Evolutionary conservation across 64 coral and sea anemone species (phyloP), one percentile per base, ranked within the genome.

Genomic region (Porites lutea): DNA sequence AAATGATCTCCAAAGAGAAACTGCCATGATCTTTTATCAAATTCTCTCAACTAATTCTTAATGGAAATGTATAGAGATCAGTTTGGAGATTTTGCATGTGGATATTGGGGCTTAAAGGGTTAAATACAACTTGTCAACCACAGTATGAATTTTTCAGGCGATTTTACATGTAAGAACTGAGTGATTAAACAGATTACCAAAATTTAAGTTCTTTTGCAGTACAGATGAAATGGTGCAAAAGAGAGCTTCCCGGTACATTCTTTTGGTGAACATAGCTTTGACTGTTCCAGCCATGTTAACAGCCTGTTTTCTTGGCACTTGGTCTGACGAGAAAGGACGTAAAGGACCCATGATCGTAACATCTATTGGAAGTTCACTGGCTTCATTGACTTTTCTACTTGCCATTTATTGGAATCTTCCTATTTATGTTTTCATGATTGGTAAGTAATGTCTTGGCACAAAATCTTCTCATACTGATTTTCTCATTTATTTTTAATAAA

Each of bases 251-350:
- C 48, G 68, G 14, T 93, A 98, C 68, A 92, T 98, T 61, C 70
- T 98, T 22, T 65, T 27, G 45, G 74, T 93, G 13, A 95, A 75
- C 68, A 80, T 95, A 65, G 90, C 96, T 55, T 37, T 89, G 43
- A 95, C 93, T 47, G 53, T 98, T 23, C 96, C 96, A 78, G 93
- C 93, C 0, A 84, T 98, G 27, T 51, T 98, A 16, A 82, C 74
- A 23, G 90, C 96, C 8, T 98, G 93, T 52, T 82, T 98, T 75
- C 68, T 95, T 65, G 96, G 96, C 63, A 72, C 93, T 16, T 89
- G 93, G 93, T 98, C 96, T 62, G 96, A 98, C 86, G 95, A 92
- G 37, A 98, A 48, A 54, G 96, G 96, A 67, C 81, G 96, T 2
- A 98, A 95, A 64, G 86, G 86, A 1, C 93, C 85, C 37, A 93